These are phyloP conservation scores for Palythoa grandis DNA, from an alignment of 92 coral and sea anemone species.

Conservation along the genomic window DNA sequence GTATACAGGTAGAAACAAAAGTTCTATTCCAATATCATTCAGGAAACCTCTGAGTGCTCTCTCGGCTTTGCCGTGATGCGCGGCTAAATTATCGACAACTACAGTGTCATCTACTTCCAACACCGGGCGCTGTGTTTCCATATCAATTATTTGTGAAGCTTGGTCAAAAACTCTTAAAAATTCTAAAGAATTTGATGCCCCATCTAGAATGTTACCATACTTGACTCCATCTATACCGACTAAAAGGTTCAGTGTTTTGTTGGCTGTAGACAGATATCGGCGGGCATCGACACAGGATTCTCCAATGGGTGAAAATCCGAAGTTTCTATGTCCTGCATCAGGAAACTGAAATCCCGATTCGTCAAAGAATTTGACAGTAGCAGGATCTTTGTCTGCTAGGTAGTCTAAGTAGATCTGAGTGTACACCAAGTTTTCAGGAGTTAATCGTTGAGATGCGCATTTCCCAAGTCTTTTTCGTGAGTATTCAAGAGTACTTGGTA, in stretches of 20 bases:
- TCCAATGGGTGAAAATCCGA: slow-evolving; percentile 66
- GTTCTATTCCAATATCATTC: slow-evolving; percentile 62
- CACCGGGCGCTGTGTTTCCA: slow-evolving; percentile 32
- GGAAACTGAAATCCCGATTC: slow-evolving; percentile 67
- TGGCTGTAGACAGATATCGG: slow-evolving; percentile 46
- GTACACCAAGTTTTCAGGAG: slow-evolving; percentile 62
- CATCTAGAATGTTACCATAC: slow-evolving; percentile 57
- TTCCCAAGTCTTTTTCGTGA: slow-evolving; percentile 64
- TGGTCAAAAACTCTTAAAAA: slow-evolving; percentile 61
- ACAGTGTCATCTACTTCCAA: slow-evolving; percentile 64
- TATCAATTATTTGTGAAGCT: slow-evolving; percentile 60
- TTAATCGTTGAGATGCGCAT: slow-evolving; percentile 54
- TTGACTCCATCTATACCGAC: slow-evolving; percentile 67
- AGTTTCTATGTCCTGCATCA: slow-evolving; percentile 67
- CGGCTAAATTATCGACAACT: slow-evolving; percentile 66
- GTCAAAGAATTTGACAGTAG: slow-evolving; percentile 57
- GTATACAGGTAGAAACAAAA: slow-evolving; percentile 65
- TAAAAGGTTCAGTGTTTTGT: slow-evolving; percentile 57
- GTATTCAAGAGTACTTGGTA: slow-evolving; percentile 48
- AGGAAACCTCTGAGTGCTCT: slow-evolving; percentile 59
- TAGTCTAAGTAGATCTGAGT: slow-evolving; percentile 63
- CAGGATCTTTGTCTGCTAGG: slow-evolving; percentile 44
- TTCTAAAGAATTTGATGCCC: slow-evolving; percentile 64
- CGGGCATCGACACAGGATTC: slow-evolving; percentile 64
- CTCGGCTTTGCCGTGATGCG: slow-evolving; percentile 77